phyloP scores from a whole-genome alignment of 2,113 vertebrate species.

The Oreocharis arfaki region DNA sequence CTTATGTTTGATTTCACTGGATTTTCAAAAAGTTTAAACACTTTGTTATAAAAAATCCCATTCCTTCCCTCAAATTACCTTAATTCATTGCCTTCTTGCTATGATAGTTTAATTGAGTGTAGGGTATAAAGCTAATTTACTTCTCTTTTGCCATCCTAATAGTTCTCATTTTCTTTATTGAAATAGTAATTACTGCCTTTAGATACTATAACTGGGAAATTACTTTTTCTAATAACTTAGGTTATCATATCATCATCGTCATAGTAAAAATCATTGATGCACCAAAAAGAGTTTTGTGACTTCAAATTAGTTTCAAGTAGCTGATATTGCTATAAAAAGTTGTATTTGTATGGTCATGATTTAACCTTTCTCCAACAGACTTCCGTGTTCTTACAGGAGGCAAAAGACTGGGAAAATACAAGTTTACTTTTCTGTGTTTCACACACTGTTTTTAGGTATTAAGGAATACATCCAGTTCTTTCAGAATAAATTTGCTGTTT shows the following conservation, averaged over 20 bases:
- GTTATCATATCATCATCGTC: constrained; percentile 56
- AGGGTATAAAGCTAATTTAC: constrained; percentile 71
- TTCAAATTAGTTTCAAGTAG: constrained; percentile 41
- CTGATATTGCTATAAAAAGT: not conserved
- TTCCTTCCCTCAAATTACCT: constrained; percentile 64
- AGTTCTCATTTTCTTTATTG: constrained; percentile 72
- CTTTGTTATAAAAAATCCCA: constrained; percentile 34
- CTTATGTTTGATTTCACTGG: constrained; percentile 32
- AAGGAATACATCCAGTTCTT: not conserved
- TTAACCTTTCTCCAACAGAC: not conserved
- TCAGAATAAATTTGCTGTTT: not conserved
- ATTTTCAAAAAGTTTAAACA: constrained; percentile 40
- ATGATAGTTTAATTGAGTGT: constrained; percentile 70
- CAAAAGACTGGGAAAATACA: not conserved
- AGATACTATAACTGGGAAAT: constrained; percentile 72
- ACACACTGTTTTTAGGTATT: not conserved
- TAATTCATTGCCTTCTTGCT: constrained; percentile 69
- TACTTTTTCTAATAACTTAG: constrained; percentile 67
- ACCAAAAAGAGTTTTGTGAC: not conserved
- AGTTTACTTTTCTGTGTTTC: not conserved
- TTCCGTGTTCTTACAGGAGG: not conserved
- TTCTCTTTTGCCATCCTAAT: constrained; percentile 63
- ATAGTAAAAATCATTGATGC: constrained; percentile 45
- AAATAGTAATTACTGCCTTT: constrained; percentile 75
- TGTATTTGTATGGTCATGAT: not conserved